These are phyloP conservation scores for Helarctos malayanus DNA, from an alignment of 2,797 vertebrate genomes.

Conservation along the genomic window DNA sequence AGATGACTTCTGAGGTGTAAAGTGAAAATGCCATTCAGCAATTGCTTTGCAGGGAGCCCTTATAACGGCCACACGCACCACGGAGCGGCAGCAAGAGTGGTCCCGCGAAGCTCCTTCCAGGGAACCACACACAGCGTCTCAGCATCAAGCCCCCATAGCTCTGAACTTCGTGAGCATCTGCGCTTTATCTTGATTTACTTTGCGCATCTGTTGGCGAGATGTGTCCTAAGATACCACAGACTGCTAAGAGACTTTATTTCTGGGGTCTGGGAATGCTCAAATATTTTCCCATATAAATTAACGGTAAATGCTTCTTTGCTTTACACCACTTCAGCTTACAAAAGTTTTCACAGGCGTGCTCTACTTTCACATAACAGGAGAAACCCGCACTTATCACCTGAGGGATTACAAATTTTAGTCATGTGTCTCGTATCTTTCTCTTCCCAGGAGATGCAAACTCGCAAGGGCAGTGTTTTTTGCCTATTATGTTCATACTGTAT, in stretches of 20 bases:
- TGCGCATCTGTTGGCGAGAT: not conserved
- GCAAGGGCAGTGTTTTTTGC: not conserved
- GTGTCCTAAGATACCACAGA: not conserved
- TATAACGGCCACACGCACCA: not conserved
- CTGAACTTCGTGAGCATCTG: not conserved
- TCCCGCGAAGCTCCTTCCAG: not conserved
- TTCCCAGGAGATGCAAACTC: not conserved
- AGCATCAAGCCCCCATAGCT: not conserved
- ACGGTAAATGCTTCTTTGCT: not conserved
- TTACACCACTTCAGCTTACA: not conserved
- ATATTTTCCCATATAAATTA: not conserved
- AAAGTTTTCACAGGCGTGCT: not conserved
- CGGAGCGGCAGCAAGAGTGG: not conserved
- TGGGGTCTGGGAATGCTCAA: not conserved
- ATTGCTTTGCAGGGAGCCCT: not conserved
- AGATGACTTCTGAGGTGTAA: not conserved
- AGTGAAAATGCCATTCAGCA: not conserved
- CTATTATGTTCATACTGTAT: not conserved
- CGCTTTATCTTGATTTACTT: not conserved
- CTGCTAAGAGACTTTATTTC: not conserved
- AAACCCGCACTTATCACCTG: not conserved
- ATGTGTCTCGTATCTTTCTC: not conserved
- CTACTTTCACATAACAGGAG: not conserved
- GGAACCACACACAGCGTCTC: not conserved
- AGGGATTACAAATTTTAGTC: not conserved